phyloP scores from a whole-genome alignment of 2,113 vertebrate genomes.

The Phrynosoma blainvillii region DNA sequence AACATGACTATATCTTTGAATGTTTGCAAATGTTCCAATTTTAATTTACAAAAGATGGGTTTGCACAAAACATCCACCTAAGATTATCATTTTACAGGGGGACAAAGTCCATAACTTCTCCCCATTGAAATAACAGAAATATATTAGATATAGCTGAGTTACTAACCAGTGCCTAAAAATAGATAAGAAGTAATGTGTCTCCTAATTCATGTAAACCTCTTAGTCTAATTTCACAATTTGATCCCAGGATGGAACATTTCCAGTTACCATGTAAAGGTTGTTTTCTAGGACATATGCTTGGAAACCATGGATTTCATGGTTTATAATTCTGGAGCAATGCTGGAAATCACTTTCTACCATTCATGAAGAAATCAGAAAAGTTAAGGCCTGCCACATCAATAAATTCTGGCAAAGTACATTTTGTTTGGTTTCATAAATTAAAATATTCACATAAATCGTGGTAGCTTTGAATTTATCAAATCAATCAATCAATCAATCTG shows the following conservation, averaged over 20 bases:
- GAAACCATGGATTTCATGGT: not conserved
- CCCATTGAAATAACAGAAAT: not conserved
- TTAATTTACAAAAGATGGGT: not conserved
- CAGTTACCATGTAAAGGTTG: not conserved
- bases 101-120: not conserved
- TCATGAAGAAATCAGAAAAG: not conserved
- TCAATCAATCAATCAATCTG: too few species aligned
- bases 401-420: not conserved
- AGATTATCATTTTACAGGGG: not conserved
- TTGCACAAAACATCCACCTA: not conserved
- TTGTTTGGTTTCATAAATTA: not conserved
- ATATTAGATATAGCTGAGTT: not conserved
- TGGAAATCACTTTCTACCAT: not conserved
- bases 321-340: not conserved
- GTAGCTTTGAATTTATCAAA: not conserved
- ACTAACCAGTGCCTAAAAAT: not conserved
- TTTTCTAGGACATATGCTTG: constrained; percentile 17
- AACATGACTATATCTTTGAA: too few species aligned
- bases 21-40: too few species aligned
- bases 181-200: not conserved
- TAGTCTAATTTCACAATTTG: not conserved
- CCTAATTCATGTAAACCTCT: not conserved
- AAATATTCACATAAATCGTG: not conserved
- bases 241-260: not conserved
- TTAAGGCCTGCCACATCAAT: not conserved